Base-by-base conservation (phyloP, 2,888 invertebrate species). In the Cyclophora punctaria region DNA sequence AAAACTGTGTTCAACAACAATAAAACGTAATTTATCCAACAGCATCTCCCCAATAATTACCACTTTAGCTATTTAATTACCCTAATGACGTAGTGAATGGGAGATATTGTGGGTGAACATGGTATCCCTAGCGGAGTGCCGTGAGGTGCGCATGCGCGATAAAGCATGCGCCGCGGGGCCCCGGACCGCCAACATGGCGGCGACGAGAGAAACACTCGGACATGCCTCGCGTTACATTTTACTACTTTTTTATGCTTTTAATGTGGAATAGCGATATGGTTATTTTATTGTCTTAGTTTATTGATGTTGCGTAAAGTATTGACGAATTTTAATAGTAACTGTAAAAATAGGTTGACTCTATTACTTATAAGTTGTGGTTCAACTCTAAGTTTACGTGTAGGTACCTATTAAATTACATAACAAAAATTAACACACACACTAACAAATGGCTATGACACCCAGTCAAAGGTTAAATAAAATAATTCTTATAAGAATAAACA, bases 131-230 rank as follows among this genome's bases (percentile, higher is more conserved):
- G 65, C 52, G 59, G 62, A 67, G 75, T 20, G 68, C 68, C 66
- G 76, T 67, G 81, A 80, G 82, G 81, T 82, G 84, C 76, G 80
- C 76, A 73, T 65, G 83, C 84, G 78, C 83, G 83, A 87, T 87
- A 85, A 85, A 86, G 80, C 86, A 83, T 71, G 79, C 86, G 83
- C 87, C 84, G 80, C 87, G 86, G 87, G 87, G 81, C 78, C 69
- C 77, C 75, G 67, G 84, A 81, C 86, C 86, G 71, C 83, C 86
- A 79, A 70, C 83, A 77, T 67, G 77, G 76, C 62, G 61, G 63
- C 62, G 62, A 65, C 57, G 54, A 45, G 49, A 60, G 51, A 45
- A 33, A 66, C 60, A 37, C 53, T 53, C 71, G 82, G 85, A 81
- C 54, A 55, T 56, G 50, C 37, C 5, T 37, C 37, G 37, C 37